Percentiles rank a stretch among this genome's conserved stretches.
These are phyloP conservation scores for Pegoplata infirma DNA, from an alignment of 2,888 invertebrate species.

Conservation along the genomic window DNA sequence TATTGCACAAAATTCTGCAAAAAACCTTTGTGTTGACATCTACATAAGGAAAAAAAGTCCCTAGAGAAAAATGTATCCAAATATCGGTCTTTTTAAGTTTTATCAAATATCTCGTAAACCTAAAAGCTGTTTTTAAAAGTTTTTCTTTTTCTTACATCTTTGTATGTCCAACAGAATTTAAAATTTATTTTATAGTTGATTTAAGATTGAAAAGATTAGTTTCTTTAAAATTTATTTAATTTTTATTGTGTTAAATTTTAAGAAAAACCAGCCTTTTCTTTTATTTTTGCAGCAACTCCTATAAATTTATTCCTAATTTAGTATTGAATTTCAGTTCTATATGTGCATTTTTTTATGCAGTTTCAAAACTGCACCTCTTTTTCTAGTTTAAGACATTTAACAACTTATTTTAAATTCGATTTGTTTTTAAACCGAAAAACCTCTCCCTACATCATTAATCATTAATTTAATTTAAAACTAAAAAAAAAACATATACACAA, in stretches of 20 bases:
- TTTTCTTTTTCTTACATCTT: too few relatives aligned
- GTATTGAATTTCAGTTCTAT: not conserved
- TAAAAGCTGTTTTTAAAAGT: too few relatives aligned
- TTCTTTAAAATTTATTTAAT: not conserved
- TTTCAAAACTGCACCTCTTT: conserved; percentile 51
- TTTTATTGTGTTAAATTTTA: too few relatives aligned
- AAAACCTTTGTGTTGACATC: too few relatives aligned
- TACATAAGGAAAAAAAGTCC: too few relatives aligned
- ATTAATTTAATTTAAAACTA: conserved; percentile 50
- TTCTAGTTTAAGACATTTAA: conserved; percentile 46
- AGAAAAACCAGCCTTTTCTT: too few relatives aligned
- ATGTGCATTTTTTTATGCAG: not conserved
- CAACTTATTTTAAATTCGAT: conserved; percentile 48
- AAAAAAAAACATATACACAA: conserved; percentile 7
- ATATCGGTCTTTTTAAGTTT: too few relatives aligned
- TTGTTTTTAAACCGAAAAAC: conserved; percentile 10
- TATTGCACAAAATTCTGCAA: too few relatives aligned
- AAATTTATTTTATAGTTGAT: too few relatives aligned
- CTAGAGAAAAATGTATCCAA: too few relatives aligned
- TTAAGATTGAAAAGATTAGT: not conserved
- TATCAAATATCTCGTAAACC: too few relatives aligned
- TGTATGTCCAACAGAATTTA: too few relatives aligned
- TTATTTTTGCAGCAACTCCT: not conserved
- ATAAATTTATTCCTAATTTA: not conserved
- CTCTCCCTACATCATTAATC: conserved; percentile 61